Conservation (phyloP, 2,797 vertebrate genomes). For the Eulemur mongoz region DNA sequence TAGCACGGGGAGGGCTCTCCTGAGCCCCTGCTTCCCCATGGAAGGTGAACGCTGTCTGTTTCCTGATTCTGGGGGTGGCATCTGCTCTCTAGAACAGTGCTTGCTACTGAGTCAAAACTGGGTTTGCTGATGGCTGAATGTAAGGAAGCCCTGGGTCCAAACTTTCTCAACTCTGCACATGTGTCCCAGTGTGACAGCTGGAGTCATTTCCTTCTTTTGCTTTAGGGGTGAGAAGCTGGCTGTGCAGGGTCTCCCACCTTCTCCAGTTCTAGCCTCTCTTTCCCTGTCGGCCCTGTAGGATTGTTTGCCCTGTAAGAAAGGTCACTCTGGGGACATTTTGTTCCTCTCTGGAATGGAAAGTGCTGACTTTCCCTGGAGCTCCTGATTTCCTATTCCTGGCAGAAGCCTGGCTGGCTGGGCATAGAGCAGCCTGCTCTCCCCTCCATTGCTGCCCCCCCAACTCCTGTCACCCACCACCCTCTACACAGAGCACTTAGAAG, state of each 20-base stretch:
- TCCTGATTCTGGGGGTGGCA: background rate
- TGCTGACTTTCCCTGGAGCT: slow-evolving; percentile 75
- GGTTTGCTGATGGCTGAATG: slow-evolving; percentile 15
- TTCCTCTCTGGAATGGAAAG: slow-evolving; percentile 72
- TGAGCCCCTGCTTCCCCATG: background rate
- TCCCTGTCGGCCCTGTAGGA: slow-evolving; percentile 34
- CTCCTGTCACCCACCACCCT: background rate
- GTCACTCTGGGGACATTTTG: slow-evolving; percentile 75
- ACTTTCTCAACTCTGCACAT: background rate
- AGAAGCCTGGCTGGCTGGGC: slow-evolving; percentile 46
- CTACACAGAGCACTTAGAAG: background rate
- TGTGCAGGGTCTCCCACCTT: background rate
- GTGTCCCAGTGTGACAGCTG: background rate
- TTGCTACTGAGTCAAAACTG: background rate
- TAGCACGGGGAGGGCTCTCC: background rate
- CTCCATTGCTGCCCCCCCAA: background rate
- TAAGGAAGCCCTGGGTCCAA: background rate
- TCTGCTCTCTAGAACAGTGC: background rate
- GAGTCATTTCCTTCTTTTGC: background rate
- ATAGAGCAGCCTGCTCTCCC: background rate
- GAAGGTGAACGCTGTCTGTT: background rate
- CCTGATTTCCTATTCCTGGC: slow-evolving; percentile 72
- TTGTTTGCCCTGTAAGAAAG: slow-evolving; percentile 72
- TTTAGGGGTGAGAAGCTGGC: background rate
- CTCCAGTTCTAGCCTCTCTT: slow-evolving; percentile 1